Conservation (phyloP, 2,888 invertebrate genomes). For the Pyrochroa serraticornis region DNA sequence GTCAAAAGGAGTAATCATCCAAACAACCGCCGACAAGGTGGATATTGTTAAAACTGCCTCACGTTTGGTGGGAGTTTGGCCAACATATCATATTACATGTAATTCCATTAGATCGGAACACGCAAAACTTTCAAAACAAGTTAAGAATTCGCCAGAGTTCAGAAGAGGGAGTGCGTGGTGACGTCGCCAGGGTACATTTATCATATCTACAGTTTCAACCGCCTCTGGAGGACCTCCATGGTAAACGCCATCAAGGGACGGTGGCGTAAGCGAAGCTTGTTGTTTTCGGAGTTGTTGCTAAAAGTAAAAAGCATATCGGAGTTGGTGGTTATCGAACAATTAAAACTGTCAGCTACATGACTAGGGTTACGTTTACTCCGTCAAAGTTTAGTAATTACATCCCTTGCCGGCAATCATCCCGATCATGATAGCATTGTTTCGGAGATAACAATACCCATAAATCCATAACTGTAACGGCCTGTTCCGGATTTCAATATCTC, state of each 20-base stretch:
- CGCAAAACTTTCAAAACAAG: slow-evolving; percentile 40
- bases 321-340: slow-evolving; percentile 10
- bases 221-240: slow-evolving; percentile 4
- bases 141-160: slow-evolving; percentile 35
- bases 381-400: slow-evolving; percentile 36
- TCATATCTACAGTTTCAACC: slow-evolving; percentile 19
- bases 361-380: slow-evolving; percentile 16
- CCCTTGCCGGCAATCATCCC: slow-evolving; percentile 37
- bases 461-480: slow-evolving; percentile 52
- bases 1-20: too few relatives aligned
- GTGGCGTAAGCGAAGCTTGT: neutral
- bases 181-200: slow-evolving; percentile 28
- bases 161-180: slow-evolving; percentile 23
- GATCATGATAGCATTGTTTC: slow-evolving; percentile 44
- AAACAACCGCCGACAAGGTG: slow-evolving; percentile 1
- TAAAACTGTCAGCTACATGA: slow-evolving; percentile 25
- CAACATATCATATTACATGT: slow-evolving; percentile 39
- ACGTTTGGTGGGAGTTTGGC: slow-evolving; percentile 32
- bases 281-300: too few relatives aligned
- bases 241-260: slow-evolving; percentile 14
- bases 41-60: slow-evolving; percentile 26
- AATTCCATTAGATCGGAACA: slow-evolving; percentile 40
- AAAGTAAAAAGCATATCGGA: too few relatives aligned
- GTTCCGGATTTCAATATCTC: slow-evolving; percentile 48
- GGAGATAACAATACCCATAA: slow-evolving; percentile 50